A percentile compares a stretch with the other conserved stretches of the same genome.
Conservation (phyloP, 2,797 vertebrate species). For the Phataginus tricuspis region DNA sequence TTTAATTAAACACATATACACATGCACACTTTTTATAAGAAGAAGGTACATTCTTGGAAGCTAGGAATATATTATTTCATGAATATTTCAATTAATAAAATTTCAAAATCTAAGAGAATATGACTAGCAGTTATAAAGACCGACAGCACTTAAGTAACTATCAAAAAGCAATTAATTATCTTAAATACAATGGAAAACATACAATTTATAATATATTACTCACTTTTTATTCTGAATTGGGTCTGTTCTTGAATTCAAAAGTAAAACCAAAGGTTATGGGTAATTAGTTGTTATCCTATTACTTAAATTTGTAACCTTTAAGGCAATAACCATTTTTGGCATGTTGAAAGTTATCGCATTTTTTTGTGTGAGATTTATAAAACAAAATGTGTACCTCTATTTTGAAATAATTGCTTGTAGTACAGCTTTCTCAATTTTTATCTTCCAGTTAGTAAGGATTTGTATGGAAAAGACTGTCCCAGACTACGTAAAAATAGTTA, state of each 20-base stretch:
- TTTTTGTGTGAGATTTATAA: background rate
- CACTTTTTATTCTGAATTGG: conserved; percentile 64
- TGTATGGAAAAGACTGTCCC: background rate
- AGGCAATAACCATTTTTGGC: background rate
- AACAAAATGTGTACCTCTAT: background rate
- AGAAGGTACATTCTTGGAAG: background rate
- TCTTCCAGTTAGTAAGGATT: background rate
- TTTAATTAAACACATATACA: background rate
- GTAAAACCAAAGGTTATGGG: conserved; percentile 48
- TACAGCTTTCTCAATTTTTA: background rate
- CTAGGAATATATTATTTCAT: background rate
- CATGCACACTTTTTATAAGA: background rate
- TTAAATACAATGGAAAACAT: background rate
- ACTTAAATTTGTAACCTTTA: background rate
- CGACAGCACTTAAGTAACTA: background rate
- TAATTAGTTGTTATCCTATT: conserved; percentile 74
- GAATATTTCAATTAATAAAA: background rate
- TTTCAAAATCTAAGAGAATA: background rate
- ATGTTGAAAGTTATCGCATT: background rate
- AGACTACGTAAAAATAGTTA: background rate
- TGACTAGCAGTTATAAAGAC: background rate
- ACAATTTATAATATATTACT: conserved; percentile 51
- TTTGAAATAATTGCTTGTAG: background rate
- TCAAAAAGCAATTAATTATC: background rate
- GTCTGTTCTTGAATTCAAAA: conserved; percentile 68